Evolutionary conservation across 2,888 invertebrate genomes (phyloP).

Genomic region (Tromatobia lineatoria): DNA sequence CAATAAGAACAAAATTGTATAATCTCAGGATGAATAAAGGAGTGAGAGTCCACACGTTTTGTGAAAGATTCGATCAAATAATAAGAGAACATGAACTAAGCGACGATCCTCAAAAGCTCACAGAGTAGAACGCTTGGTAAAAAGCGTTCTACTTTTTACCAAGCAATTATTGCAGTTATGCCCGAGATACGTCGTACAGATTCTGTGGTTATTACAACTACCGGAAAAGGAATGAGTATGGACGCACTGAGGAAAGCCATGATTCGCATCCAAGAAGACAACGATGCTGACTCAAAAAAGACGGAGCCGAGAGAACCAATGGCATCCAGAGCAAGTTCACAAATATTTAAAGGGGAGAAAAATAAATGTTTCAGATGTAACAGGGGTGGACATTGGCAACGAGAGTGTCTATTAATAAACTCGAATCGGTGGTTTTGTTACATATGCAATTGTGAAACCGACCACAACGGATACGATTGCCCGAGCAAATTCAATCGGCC

Average conservation of each 20-base stretch:
- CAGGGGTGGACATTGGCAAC: constrained; percentile 42
- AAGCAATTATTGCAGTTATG: background rate
- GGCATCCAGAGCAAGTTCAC: constrained; percentile 39
- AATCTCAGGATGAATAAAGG: constrained; percentile 43
- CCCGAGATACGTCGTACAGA: constrained; percentile 36
- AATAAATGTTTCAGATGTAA: constrained; percentile 64
- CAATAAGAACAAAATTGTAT: constrained; percentile 47
- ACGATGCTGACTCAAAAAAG: background rate
- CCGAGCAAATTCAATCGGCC: background rate
- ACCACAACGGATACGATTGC: background rate
- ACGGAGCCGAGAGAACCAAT: background rate
- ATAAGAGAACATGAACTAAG: constrained; percentile 56
- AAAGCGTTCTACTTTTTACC: background rate
- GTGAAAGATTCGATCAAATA: constrained; percentile 64
- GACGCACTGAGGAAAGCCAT: constrained; percentile 47
- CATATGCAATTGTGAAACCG: background rate
- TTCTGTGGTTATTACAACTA: constrained; percentile 60
- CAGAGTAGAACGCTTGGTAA: constrained; percentile 22
- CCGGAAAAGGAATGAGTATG: constrained; percentile 65
- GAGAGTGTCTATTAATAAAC: constrained; percentile 32
- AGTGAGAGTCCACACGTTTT: constrained; percentile 59
- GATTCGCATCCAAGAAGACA: constrained; percentile 36
- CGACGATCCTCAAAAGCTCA: constrained; percentile 44
- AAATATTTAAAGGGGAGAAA: constrained; percentile 23
- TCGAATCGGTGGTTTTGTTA: background rate